Percentiles rank a stretch among this genome's conserved stretches.
Conservation (phyloP, 35 echinoderm and acorn worm species). For the Apostichopus japonicus region DNA sequence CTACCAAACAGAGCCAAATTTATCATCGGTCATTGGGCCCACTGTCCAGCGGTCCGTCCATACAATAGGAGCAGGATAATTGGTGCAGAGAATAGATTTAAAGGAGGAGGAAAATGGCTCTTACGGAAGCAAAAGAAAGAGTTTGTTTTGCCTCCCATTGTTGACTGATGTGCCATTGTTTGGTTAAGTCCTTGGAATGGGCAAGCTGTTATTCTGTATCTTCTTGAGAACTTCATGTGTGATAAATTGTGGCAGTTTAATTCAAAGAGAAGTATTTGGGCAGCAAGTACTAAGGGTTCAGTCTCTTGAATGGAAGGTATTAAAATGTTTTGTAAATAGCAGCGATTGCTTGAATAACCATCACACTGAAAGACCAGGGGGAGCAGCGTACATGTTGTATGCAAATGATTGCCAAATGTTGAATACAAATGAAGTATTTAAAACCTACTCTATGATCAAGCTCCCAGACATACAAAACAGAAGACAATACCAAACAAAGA, state of each 20-base stretch:
- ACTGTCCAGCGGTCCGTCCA: not conserved
- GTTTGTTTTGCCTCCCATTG: constrained; percentile 27
- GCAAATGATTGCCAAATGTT: too few relatives aligned
- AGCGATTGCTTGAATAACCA: too few relatives aligned
- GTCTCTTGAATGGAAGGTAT: not conserved
- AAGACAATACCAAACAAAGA: too few relatives aligned
- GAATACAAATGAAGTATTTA: too few relatives aligned
- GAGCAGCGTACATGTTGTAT: too few relatives aligned
- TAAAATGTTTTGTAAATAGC: not conserved
- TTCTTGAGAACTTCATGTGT: not conserved
- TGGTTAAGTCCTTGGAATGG: not conserved
- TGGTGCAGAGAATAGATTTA: constrained; percentile 21
- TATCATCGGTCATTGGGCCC: constrained; percentile 23
- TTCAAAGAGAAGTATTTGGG: not conserved
- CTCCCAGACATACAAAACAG: too few relatives aligned
- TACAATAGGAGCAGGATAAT: constrained; percentile 6
- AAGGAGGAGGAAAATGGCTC: not conserved
- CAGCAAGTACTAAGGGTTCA: not conserved
- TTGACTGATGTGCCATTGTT: constrained; percentile 4
- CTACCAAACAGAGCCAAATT: not conserved
- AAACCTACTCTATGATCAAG: too few relatives aligned
- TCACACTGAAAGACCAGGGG: too few relatives aligned
- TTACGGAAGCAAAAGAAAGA: not conserved
- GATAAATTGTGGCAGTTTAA: not conserved
- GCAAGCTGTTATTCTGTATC: not conserved